These are phyloP conservation scores for Chloroceryle amazona DNA, from an alignment of 2,797 vertebrate species.

Conservation along the genomic window DNA sequence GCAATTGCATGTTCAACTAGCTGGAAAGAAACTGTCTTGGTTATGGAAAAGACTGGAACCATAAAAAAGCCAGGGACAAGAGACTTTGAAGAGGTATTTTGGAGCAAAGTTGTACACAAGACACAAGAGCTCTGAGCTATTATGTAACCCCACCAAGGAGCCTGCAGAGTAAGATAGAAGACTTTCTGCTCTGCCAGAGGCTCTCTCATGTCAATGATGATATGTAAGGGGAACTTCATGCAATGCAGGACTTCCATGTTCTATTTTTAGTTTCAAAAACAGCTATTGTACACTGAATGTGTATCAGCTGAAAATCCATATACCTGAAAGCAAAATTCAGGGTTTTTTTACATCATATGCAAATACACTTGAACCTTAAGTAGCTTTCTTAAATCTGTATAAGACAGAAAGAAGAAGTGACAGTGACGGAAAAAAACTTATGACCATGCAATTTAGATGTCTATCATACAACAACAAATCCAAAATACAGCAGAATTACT, in stretches of 20 bases:
- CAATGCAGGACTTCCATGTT: neutral
- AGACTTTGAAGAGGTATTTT: slow-evolving; percentile 1
- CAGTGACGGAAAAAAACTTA: neutral
- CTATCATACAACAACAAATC: neutral
- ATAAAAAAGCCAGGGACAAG: neutral
- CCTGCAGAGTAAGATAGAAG: neutral
- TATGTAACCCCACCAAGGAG: neutral
- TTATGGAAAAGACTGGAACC: neutral
- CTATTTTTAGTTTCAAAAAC: neutral
- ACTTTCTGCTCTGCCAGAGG: neutral
- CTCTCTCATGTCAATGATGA: neutral
- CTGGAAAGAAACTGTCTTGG: neutral
- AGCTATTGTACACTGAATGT: neutral
- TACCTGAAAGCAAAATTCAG: neutral
- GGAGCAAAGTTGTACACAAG: neutral
- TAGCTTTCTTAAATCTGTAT: neutral
- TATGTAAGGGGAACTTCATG: neutral
- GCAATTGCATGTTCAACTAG: neutral
- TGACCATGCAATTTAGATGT: neutral
- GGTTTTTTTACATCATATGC: neutral
- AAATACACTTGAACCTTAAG: neutral
- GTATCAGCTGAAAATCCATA: neutral
- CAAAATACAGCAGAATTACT: neutral
- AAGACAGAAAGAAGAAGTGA: neutral
- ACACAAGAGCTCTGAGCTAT: neutral